These are phyloP conservation scores for Macropis europaea DNA, from an alignment of 2,888 invertebrate species.

Conservation along the genomic window DNA sequence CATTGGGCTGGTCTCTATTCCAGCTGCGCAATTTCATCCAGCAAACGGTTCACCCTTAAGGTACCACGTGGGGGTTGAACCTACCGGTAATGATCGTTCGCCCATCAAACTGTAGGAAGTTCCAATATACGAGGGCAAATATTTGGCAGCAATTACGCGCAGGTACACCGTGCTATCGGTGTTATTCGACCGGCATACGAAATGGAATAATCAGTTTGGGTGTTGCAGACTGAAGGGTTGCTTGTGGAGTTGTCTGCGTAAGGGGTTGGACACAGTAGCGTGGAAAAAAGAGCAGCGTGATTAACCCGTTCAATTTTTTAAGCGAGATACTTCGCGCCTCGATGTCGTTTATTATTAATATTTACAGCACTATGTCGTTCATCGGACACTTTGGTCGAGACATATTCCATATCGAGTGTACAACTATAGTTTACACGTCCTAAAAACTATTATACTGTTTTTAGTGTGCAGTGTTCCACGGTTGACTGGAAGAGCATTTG, in stretches of 20 bases:
- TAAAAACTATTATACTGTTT: no score
- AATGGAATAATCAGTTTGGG: slow-evolving; percentile 52
- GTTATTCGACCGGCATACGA: slow-evolving; percentile 47
- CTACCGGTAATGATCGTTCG: slow-evolving; percentile 32
- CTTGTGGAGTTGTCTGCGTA: background rate
- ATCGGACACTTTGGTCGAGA: no score
- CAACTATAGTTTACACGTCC: no score
- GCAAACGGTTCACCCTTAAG: slow-evolving; percentile 12
- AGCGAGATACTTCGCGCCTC: no score
- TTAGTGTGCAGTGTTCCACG: no score
- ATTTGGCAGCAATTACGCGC: slow-evolving; percentile 54
- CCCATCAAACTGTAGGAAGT: slow-evolving; percentile 32
- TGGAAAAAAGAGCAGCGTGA: background rate
- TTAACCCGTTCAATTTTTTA: no score
- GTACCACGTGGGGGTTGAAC: slow-evolving; percentile 5
- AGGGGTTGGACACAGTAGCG: background rate
- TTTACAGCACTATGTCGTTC: no score
- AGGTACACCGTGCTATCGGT: slow-evolving; percentile 39
- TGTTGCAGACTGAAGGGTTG: no score
- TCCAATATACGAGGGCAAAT: slow-evolving; percentile 48
- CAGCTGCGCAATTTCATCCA: slow-evolving; percentile 3
- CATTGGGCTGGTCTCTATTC: slow-evolving; percentile 4
- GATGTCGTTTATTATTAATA: no score
- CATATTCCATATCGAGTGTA: background rate
- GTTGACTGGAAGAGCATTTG: no score